Conservation (phyloP, 2,113 vertebrate genomes). For the Cyanoderma ruficeps region DNA sequence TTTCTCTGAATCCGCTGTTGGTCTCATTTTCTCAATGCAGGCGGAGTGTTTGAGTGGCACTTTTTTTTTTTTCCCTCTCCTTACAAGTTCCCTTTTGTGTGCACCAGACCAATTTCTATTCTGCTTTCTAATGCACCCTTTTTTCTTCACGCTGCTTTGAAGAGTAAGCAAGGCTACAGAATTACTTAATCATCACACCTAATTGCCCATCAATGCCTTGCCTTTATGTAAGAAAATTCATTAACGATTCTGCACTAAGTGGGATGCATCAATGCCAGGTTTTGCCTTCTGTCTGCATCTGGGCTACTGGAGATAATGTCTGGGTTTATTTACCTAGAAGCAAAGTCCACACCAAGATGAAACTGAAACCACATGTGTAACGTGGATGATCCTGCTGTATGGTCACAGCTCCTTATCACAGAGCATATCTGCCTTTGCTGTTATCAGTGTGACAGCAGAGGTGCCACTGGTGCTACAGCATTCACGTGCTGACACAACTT, state of each 20-base stretch:
- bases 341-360: neutral
- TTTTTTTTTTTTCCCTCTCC: neutral
- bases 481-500: neutral
- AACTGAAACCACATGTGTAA: rapidly evolving
- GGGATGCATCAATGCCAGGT: neutral
- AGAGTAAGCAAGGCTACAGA: neutral
- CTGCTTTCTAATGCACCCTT: neutral
- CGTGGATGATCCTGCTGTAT: neutral
- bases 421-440: neutral
- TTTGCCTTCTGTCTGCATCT: neutral
- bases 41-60: neutral
- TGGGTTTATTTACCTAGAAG: neutral
- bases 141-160: neutral
- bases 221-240: neutral
- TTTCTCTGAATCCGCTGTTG: neutral
- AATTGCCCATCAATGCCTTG: neutral
- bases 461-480: neutral
- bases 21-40: neutral
- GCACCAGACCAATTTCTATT: neutral
- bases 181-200: conserved; percentile 18
- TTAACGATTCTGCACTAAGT: neutral
- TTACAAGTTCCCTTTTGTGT: neutral
- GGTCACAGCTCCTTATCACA: neutral
- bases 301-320: neutral
- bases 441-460: neutral